Conservation (phyloP, 2,888 invertebrate species). For the Tiliacea aurago region DNA sequence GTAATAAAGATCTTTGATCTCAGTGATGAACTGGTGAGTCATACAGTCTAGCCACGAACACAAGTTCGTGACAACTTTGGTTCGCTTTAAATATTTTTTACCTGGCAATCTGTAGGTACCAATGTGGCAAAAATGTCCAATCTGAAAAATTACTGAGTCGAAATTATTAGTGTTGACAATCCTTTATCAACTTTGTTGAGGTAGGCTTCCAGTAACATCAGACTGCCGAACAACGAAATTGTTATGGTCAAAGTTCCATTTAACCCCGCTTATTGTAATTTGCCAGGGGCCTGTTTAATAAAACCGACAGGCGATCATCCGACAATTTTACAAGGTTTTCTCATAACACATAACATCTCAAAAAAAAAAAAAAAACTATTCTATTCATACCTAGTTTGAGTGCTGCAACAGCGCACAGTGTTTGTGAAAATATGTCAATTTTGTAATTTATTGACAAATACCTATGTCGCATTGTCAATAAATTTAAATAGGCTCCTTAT, state of each 20-base stretch:
- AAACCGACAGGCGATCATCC: no score
- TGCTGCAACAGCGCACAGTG: no score
- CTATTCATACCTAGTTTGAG: no score
- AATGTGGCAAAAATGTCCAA: not conserved
- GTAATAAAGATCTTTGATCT: slow-evolving; percentile 2
- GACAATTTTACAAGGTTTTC: no score
- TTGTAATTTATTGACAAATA: no score
- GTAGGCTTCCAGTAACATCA: not conserved
- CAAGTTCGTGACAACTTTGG: not conserved
- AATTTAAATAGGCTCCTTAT: not conserved
- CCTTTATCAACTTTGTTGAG: not conserved
- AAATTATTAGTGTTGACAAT: not conserved
- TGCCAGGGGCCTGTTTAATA: no score
- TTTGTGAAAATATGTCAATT: no score
- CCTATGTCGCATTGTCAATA: no score
- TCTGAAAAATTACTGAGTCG: not conserved
- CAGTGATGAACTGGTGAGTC: not conserved
- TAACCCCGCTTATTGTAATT: not conserved
- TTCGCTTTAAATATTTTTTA: not conserved
- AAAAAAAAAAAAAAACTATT: no score
- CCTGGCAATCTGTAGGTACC: not conserved
- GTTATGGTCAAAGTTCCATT: not conserved
- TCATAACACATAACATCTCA: no score
- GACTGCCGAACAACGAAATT: not conserved
- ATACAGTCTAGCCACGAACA: not conserved